Conservation (phyloP, 2,113 vertebrate genomes). For the Callospermophilus lateralis region DNA sequence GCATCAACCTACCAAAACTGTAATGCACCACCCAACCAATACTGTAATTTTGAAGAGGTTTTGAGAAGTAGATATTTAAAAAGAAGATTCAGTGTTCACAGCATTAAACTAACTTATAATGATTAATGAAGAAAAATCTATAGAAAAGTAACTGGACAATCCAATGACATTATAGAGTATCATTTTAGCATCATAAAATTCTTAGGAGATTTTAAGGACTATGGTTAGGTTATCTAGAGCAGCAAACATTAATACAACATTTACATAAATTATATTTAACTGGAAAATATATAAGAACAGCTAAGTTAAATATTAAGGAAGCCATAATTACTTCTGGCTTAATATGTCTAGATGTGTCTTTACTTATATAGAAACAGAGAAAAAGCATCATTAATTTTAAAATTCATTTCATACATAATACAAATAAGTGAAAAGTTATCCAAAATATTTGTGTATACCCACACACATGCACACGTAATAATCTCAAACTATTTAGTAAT, state of each 20-base stretch:
- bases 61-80: constrained; percentile 42
- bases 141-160: neutral
- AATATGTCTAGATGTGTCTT: neutral
- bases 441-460: neutral
- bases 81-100: neutral
- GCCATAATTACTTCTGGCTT: neutral
- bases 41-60: neutral
- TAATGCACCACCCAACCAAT: neutral
- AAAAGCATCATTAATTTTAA: neutral
- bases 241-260: neutral
- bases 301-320: constrained; percentile 3
- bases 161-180: neutral
- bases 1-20: neutral
- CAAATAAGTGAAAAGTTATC: neutral
- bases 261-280: constrained; percentile 28
- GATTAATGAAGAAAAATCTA: neutral
- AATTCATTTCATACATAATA: neutral
- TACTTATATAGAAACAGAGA: neutral
- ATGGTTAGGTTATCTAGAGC: neutral
- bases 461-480: neutral
- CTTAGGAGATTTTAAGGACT: neutral
- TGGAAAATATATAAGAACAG: neutral
- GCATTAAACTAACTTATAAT: neutral
- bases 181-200: neutral
- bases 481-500: neutral